phyloP scores from a whole-genome alignment of 2,113 vertebrate genomes.

The Plecotus auritus region DNA sequence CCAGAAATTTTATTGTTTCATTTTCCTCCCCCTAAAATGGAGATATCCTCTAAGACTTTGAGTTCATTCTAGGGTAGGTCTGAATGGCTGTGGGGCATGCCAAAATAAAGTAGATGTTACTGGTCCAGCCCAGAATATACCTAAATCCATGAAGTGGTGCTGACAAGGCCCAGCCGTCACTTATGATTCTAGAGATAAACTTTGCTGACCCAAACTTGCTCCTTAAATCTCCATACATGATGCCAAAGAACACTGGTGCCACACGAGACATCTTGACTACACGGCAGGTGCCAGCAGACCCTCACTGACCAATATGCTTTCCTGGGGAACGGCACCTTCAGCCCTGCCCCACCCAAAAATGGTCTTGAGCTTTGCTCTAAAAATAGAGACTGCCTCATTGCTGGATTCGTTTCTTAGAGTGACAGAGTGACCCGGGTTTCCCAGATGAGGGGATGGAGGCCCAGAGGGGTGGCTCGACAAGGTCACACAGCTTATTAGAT shows the following conservation, averaged over 20 bases:
- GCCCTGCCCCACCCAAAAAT: not conserved
- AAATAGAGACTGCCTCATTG: not conserved
- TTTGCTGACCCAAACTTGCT: not conserved
- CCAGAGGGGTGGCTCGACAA: not conserved
- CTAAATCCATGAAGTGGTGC: not conserved
- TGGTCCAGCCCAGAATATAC: not conserved
- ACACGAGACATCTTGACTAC: not conserved
- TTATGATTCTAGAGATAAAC: not conserved
- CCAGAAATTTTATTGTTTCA: not conserved
- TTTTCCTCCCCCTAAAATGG: not conserved
- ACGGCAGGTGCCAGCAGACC: not conserved
- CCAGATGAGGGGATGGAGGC: not conserved
- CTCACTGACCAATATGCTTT: not conserved
- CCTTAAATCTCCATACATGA: not conserved
- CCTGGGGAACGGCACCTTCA: not conserved
- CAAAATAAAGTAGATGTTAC: not conserved
- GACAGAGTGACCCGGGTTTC: not conserved
- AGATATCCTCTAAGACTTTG: not conserved
- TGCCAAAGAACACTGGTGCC: not conserved
- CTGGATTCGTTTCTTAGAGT: not conserved
- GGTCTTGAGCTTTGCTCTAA: not conserved
- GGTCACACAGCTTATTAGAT: not conserved
- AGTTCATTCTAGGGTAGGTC: not conserved
- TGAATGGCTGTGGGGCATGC: not conserved
- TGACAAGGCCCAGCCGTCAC: not conserved